Evolutionary conservation across 2,113 vertebrate species (phyloP).

Genomic region (Platycercus adscitus): DNA sequence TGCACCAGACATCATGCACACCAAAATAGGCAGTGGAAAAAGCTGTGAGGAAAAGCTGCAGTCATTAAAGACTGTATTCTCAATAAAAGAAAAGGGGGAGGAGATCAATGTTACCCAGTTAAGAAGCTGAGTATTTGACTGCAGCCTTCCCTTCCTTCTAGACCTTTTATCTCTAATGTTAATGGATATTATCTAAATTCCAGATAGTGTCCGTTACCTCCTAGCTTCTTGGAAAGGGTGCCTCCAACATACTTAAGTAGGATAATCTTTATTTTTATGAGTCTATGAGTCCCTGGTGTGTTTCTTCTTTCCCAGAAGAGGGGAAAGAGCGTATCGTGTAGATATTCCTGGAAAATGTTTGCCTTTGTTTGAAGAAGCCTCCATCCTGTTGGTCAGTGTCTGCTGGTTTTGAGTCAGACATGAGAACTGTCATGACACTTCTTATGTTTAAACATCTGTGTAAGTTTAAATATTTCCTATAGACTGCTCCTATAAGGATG

Average conservation of each 20-base stretch:
- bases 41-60: background rate
- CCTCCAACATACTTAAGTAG: background rate
- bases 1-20: too few relatives aligned
- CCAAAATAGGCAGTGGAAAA: background rate
- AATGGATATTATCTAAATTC: background rate
- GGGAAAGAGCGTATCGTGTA: background rate
- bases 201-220: background rate
- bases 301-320: conserved; percentile 1
- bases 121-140: background rate
- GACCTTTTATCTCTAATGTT: background rate
- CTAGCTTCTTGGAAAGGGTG: background rate
- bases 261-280: background rate
- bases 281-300: background rate
- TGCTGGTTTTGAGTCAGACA: background rate
- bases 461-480: background rate
- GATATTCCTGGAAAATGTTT: background rate
- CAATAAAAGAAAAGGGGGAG: background rate
- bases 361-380: background rate
- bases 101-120: background rate
- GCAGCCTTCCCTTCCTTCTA: background rate
- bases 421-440: background rate
- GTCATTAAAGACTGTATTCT: background rate
- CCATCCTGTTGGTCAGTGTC: background rate
- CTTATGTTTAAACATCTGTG: background rate
- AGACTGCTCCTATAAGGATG: background rate